Evolutionary conservation across 2,113 vertebrate species (phyloP).

Genomic region (Oophaga pumilio): DNA sequence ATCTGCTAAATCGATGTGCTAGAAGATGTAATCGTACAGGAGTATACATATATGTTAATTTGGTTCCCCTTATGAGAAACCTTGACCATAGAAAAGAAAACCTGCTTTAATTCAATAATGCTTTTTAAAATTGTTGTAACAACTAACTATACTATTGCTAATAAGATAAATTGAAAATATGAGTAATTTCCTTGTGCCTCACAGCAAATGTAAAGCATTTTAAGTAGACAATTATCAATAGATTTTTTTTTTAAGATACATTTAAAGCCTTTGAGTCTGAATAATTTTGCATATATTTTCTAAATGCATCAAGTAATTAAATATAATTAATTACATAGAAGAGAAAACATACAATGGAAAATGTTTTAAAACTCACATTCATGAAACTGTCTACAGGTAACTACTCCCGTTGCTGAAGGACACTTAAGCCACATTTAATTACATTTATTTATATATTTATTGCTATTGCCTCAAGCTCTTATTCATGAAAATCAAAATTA

Average conservation of each 20-base stretch:
- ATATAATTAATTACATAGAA: not conserved
- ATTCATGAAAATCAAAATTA: not conserved
- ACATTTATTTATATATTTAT: not conserved
- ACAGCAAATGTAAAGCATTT: not conserved
- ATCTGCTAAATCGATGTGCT: too few species aligned
- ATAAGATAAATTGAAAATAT: not conserved
- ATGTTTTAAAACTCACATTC: not conserved
- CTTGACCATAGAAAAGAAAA: not conserved
- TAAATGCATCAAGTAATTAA: not conserved
- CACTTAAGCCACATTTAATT: not conserved
- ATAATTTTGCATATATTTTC: slow-evolving; percentile 16
- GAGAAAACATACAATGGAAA: not conserved
- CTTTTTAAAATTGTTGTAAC: not conserved
- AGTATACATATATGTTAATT: too few species aligned
- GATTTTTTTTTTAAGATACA: slow-evolving; percentile 6
- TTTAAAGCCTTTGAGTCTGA: not conserved
- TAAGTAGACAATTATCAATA: not conserved
- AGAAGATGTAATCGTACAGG: too few species aligned
- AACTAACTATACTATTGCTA: not conserved
- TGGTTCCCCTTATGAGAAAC: too few species aligned
- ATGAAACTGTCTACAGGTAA: not conserved
- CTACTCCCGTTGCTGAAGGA: not conserved
- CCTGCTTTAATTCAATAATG: not conserved
- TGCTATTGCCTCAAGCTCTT: not conserved
- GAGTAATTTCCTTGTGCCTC: not conserved